Percentiles rank a stretch among this genome's conserved stretches.
Conservation (phyloP, 2,113 vertebrate genomes). For the Blennius ocellaris region DNA sequence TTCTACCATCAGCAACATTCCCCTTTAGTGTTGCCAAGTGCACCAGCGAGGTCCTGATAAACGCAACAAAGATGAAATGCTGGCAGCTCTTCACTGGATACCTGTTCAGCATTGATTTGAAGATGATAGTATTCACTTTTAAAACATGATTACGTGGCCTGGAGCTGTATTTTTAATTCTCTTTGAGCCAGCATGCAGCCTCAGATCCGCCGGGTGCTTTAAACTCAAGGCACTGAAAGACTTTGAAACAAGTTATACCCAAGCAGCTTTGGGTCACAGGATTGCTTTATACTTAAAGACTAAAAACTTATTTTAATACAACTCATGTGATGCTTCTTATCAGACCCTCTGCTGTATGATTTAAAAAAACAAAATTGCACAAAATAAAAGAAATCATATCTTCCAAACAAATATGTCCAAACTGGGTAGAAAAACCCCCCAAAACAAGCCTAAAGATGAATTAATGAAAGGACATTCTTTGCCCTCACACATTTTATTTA, state of each 20-base stretch:
- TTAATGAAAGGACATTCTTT: no score
- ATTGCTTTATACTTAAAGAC: constrained; percentile 2
- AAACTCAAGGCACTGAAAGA: constrained; percentile 25
- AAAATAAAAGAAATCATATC: no score
- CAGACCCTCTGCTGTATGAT: neutral
- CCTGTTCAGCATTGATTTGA: constrained; percentile 42
- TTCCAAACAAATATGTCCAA: no score
- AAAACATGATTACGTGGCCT: constrained; percentile 46
- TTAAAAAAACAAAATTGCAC: neutral
- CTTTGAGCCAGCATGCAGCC: constrained; percentile 31
- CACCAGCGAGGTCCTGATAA: constrained; percentile 1
- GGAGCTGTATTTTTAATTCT: constrained; percentile 44
- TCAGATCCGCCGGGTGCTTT: constrained; percentile 26
- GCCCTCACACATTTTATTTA: no score
- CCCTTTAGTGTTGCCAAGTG: constrained; percentile 14
- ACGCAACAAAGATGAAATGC: constrained; percentile 17
- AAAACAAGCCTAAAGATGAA: no score
- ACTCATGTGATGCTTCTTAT: constrained; percentile 1
- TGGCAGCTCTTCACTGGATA: constrained; percentile 36
- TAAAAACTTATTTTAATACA: constrained; percentile 11
- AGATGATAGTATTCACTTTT: constrained; percentile 24
- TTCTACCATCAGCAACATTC: constrained; percentile 2
- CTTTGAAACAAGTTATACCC: constrained; percentile 43
- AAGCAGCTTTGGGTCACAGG: constrained; percentile 7
- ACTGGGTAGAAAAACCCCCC: no score